phyloP scores from a whole-genome alignment of 2,797 vertebrate species.

The Sylvia borin region DNA sequence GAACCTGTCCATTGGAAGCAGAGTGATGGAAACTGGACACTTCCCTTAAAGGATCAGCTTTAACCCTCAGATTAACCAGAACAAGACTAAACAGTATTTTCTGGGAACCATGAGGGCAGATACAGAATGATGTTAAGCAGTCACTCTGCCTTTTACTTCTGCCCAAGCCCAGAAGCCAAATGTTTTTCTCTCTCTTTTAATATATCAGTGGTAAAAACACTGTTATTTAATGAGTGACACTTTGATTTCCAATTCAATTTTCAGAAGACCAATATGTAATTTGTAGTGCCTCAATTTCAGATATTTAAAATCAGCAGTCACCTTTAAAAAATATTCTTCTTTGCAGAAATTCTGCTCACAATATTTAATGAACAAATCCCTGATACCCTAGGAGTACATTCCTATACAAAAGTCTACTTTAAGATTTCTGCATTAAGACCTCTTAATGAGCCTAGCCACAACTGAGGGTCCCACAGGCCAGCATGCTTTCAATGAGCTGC shows the following conservation, averaged over 20 bases:
- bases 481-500: not conserved
- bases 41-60: not conserved
- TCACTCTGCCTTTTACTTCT: not conserved
- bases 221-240: not conserved
- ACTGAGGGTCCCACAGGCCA: not conserved
- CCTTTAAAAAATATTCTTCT: not conserved
- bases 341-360: not conserved
- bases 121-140: not conserved
- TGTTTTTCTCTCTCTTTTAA: not conserved
- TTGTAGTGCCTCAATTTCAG: not conserved
- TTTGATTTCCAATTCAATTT: not conserved
- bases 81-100: not conserved
- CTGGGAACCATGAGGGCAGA: not conserved
- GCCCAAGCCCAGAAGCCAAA: not conserved
- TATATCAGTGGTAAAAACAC: not conserved
- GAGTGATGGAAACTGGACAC: rapidly evolving
- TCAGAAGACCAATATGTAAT: not conserved
- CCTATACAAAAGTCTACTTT: not conserved
- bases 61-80: not conserved
- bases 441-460: not conserved
- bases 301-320: not conserved
- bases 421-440: not conserved
- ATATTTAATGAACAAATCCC: not conserved
- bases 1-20: not conserved
- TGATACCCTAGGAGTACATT: not conserved